Evolutionary conservation across 2,888 invertebrate genomes (phyloP), one percentile per base, ranked within the genome.

Genomic region (Autographa pulchrina): DNA sequence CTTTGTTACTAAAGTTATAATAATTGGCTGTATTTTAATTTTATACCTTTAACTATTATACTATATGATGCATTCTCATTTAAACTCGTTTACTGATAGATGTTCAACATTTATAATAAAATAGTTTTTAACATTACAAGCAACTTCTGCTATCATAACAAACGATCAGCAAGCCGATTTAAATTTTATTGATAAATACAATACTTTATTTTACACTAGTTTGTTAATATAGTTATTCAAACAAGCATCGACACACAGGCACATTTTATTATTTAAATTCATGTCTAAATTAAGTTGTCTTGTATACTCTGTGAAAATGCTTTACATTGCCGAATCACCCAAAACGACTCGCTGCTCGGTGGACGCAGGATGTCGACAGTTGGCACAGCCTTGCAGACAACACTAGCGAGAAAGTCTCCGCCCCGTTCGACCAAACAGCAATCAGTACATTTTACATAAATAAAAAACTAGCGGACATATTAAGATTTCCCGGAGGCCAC

Each of bases 271-370:
- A 84, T 82, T 87, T 79, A 86, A 87, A 86, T 81, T 82, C 81
- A 74, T 74, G 58, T 69, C 59, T 77, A 80, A 75, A 75, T 73
- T 73, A 75, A 62, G 74, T 65, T 70, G 65, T 73, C 67, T 77
- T 75, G 75, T 78, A 79, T 70, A 73, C 56, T 70, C 72, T 65
- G 64, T 70, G 74, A 77, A 84, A 87, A 89, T 87, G 88, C 85
- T 88, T 85, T 88, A 89, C 81, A 85, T 88, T 92, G 92, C 90
- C 93, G 93, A 93, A 93, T 92, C 90, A 92, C 93, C 92, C 91
- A 90, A 88, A 77, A 81, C 74, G 74, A 72, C 72, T 64, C 70
- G 65, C 70, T 72, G 59, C 62, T 70, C 18, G 68, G 69, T 70
- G 63, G 72, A 80, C 52, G 59, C 63, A 75, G 76, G 69, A 56